Evolutionary conservation across 2,888 invertebrate genomes (phyloP), one percentile per base, ranked within the genome.

Genomic region (Eupithecia inturbata): DNA sequence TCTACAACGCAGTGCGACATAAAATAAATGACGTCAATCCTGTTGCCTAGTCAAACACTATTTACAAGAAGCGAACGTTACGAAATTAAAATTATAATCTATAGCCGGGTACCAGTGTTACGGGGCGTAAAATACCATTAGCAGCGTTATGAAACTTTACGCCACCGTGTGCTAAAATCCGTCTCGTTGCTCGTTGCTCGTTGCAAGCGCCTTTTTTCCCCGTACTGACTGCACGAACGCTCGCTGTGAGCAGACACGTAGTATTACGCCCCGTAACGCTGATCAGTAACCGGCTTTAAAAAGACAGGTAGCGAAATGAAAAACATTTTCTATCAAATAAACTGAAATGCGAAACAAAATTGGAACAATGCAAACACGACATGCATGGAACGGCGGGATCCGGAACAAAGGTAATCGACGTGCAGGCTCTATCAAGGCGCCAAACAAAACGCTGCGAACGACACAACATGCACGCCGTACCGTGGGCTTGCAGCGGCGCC

Each of bases 401-500:
- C 84, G 87, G 81, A 88, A 89, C 89, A 88, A 86, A 88, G 84
- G 87, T 88, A 88, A 89, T 88, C 88, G 89, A 87, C 90, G 92
- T 91, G 92, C 76, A 67, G 73, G 76, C 86, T 85, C 82, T 87
- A 84, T 88, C 84, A 86, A 89, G 84, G 86, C 85, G 85, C 82
- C 86, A 88, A 89, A 89, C 82, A 86, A 88, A 88, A 89, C 86
- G 82, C 73, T 67, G 73, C 72, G 39, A 70, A 68, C 84, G 85
- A 86, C 84, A 87, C 84, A 87, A 85, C 83, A 85, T 93, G 92
- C 91, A 91, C 89, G 85, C 86, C 84, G 91, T 95, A 91, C 94
- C 95, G 87, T 93, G 91, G 82, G 94, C 90, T 84, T 92, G 92
- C 66, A 94, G 94, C 75, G 94, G 94, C 83, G 96, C 96, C 4